A percentile compares a stretch with the other conserved stretches of the same genome.
phyloP scores from a whole-genome alignment of 2,113 vertebrate species.

The Paedocypris sp. region DNA sequence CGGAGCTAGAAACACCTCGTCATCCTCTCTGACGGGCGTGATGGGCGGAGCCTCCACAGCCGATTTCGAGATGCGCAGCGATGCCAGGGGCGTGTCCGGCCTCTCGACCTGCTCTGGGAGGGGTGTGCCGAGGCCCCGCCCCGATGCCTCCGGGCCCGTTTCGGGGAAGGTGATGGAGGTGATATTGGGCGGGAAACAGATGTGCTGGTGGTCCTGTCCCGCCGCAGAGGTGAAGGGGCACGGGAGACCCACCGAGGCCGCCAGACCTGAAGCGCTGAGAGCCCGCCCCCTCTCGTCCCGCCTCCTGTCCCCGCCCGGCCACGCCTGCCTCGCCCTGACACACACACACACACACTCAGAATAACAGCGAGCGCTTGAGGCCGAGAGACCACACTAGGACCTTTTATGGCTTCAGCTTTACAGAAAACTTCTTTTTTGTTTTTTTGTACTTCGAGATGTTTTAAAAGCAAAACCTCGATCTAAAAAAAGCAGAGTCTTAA shows the following conservation, averaged over 20 bases:
- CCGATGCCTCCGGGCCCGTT: neutral
- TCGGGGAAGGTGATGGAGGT: constrained; percentile 47
- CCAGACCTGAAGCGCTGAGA: constrained; percentile 48
- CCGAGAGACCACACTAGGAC: neutral
- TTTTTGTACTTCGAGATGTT: constrained; percentile 5
- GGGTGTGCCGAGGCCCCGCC: too few relatives aligned
- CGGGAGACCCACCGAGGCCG: constrained; percentile 60
- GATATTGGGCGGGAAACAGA: constrained; percentile 44
- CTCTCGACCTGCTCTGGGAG: constrained; percentile 41
- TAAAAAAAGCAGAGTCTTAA: too few relatives aligned
- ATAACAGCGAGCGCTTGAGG: constrained; percentile 30
- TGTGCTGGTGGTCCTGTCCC: constrained; percentile 5
- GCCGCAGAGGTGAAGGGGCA: constrained; percentile 46
- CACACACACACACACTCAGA: too few relatives aligned
- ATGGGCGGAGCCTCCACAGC: constrained; percentile 64
- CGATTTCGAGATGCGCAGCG: constrained; percentile 74
- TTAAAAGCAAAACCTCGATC: too few relatives aligned
- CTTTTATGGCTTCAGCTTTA: constrained; percentile 14
- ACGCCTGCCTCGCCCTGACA: too few relatives aligned
- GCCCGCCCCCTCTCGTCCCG: constrained; percentile 14
- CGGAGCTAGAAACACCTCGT: constrained; percentile 70
- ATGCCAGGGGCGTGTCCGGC: constrained; percentile 40
- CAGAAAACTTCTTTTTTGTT: constrained; percentile 22
- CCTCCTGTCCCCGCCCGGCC: neutral
- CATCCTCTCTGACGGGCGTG: constrained; percentile 48